Conservation (phyloP, 2,888 invertebrate species). For the Orchesellides sinensis region DNA sequence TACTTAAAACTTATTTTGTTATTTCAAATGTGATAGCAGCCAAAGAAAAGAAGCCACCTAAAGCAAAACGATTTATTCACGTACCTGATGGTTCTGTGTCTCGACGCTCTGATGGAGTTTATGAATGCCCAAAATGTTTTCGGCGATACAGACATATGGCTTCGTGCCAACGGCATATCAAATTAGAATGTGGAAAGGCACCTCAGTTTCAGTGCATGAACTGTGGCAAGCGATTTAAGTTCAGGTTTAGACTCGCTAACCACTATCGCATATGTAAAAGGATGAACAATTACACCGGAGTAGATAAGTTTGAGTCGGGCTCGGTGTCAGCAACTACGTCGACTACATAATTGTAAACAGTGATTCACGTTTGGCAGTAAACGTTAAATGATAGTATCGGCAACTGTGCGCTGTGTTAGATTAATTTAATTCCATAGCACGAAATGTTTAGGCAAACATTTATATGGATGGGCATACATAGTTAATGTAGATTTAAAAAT, state of each 20-base stretch:
- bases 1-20: neutral
- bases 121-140: conserved; percentile 54
- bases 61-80: conserved; percentile 50
- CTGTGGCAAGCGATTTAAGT: conserved; percentile 48
- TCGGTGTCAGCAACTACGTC: neutral
- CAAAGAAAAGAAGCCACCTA: conserved; percentile 47
- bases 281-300: conserved; percentile 39
- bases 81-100: conserved; percentile 53
- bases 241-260: conserved; percentile 47
- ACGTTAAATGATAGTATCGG: no score
- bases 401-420: no score
- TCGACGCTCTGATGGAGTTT: conserved; percentile 46
- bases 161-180: conserved; percentile 57
- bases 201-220: conserved; percentile 57
- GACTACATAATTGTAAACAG: neutral
- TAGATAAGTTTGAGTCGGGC: conserved; percentile 42
- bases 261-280: conserved; percentile 52
- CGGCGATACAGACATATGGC: conserved; percentile 53
- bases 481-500: neutral
- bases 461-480: neutral
- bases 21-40: conserved; percentile 7
- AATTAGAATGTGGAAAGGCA: conserved; percentile 54
- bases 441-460: neutral
- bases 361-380: neutral
- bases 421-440: neutral